A percentile compares a stretch with the other conserved stretches of the same genome.
Evolutionary conservation across 2,888 invertebrate species (phyloP).

Genomic region (Cataglyphis albicans): DNA sequence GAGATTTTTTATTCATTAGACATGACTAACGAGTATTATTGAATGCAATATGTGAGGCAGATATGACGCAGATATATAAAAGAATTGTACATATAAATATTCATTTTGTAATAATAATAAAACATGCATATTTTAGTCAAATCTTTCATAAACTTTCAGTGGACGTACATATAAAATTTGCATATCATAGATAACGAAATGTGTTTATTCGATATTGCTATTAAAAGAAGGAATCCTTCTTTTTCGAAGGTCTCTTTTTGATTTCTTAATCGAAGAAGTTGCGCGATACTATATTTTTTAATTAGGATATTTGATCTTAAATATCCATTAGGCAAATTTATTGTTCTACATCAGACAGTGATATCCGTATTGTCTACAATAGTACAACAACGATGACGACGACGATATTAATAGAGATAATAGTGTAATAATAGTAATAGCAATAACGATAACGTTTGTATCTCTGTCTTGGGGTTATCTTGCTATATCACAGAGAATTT

Average conservation of each 20-base stretch:
- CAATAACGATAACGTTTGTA: conserved; percentile 80
- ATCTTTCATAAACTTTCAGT: neutral
- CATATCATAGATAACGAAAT: neutral
- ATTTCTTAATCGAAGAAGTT: neutral
- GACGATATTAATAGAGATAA: conserved; percentile 68
- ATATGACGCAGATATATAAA: neutral
- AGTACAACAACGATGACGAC: conserved; percentile 72
- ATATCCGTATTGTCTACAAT: conserved; percentile 72
- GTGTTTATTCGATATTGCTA: neutral
- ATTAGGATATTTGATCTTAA: conserved; percentile 50
- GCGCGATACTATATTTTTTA: neutral
- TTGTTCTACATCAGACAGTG: conserved; percentile 79
- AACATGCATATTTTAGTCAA: conserved; percentile 28
- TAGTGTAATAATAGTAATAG: conserved; percentile 75
- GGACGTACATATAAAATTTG: neutral
- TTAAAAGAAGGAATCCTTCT: neutral
- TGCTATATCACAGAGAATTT: conserved; percentile 85
- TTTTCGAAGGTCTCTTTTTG: too few relatives aligned
- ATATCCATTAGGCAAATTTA: conserved; percentile 81
- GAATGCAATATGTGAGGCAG: neutral
- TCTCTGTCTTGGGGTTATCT: conserved; percentile 82
- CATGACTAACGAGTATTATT: neutral
- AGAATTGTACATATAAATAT: neutral
- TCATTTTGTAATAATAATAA: conserved; percentile 12
- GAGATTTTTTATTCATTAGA: neutral